These are phyloP conservation scores for Gryon sp. DNA, from an alignment of 1,140 invertebrate genomes.

Conservation along the genomic window DNA sequence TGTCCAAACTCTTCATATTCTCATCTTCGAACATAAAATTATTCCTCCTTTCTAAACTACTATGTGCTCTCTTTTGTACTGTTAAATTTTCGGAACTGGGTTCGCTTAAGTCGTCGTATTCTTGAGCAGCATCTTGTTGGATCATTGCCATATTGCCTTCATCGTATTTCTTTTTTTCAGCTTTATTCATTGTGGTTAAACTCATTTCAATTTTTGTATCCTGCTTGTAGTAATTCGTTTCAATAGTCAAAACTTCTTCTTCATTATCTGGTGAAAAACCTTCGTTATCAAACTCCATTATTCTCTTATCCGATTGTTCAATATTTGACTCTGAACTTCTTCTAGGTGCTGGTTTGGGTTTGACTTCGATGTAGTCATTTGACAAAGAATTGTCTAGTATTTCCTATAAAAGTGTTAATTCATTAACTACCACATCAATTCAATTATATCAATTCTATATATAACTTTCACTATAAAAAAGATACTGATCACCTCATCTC, in stretches of 20 bases:
- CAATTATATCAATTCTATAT: too few species aligned
- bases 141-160: background rate
- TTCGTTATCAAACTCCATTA: slow-evolving; percentile 64
- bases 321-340: slow-evolving; percentile 20
- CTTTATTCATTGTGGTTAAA: slow-evolving; percentile 38
- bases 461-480: too few species aligned
- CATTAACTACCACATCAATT: too few species aligned
- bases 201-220: slow-evolving; percentile 68
- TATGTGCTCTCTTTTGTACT: slow-evolving; percentile 38
- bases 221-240: slow-evolving; percentile 67
- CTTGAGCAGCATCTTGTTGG: background rate
- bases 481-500: background rate
- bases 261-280: slow-evolving; percentile 70
- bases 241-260: slow-evolving; percentile 71
- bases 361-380: slow-evolving; percentile 10
- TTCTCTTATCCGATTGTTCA: background rate
- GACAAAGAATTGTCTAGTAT: background rate
- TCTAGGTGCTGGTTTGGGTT: slow-evolving; percentile 63
- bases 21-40: slow-evolving; percentile 28
- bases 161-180: slow-evolving; percentile 3
- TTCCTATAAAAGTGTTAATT: background rate
- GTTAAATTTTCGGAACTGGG: background rate
- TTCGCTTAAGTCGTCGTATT: background rate
- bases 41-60: slow-evolving; percentile 19
- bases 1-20: background rate